Evolutionary conservation across 2,888 invertebrate species (phyloP), one percentile per base, ranked within the genome.

Genomic region (Volucella bombylans): DNA sequence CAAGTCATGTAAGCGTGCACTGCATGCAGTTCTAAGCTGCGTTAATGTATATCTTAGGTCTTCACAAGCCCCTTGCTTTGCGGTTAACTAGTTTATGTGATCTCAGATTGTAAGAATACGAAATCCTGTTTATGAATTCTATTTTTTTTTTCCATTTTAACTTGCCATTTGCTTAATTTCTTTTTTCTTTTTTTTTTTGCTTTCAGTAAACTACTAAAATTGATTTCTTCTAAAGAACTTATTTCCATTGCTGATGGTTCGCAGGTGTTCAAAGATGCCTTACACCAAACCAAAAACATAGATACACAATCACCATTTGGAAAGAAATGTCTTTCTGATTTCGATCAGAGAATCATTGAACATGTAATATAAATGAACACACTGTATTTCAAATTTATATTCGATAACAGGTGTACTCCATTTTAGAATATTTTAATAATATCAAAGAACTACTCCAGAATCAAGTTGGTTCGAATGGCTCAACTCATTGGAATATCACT

Each of bases 381-480:
- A 31, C 47, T 6, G 11, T 6, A 8, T 23, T 23, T 59, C 61
- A 71, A 31, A 14, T 52, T 23, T n/a, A n/a, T 3, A 38, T 12
- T 0, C 47, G 14, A 31, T 45, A 59, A 6, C 54, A 55, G 52
- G 15, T 4, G 23, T 8, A 8, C 9, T 62, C 38, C 72, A 71
- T 87, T 81, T 72, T 78, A 86, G 87, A 87, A 88, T 87, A 98
- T 99, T 88, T 94, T 98, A 87, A 97, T 98, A 88, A 98, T 99
- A 96, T 97, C 98, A 23, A 97, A 97, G 92, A 99, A 99, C 92
- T 99, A 99, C 93, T 97, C 97, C 0, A 94, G 96, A 87, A 96
- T 98, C 87, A 94, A 95, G 4, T 91, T 97, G 87, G 94, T 94
- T 86, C 94, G 98, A 73, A 97, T 99, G 96, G 95, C 98, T 65